A percentile compares a stretch with the other conserved stretches of the same genome.
Evolutionary conservation across 2,113 vertebrate species (phyloP).

Genomic region (Lycocorax pyrrhopterus): DNA sequence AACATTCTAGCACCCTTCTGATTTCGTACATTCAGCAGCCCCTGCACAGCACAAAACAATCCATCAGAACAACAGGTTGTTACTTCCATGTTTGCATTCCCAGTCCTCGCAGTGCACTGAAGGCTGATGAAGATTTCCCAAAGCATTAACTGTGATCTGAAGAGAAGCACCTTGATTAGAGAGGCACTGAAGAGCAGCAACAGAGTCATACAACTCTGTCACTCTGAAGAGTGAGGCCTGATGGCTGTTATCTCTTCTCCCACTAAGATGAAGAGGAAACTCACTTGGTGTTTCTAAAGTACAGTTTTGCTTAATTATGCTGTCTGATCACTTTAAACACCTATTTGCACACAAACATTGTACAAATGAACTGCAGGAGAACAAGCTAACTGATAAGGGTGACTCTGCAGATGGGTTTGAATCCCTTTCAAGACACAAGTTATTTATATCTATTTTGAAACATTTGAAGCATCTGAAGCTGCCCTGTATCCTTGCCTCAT

Average conservation of each 20-base stretch:
- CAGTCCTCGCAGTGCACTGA: not conserved
- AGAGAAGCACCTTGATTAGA: constrained; percentile 55
- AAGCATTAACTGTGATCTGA: not conserved
- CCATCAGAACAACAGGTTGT: not conserved
- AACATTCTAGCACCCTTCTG: not conserved
- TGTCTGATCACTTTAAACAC: constrained; percentile 57
- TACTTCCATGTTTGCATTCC: not conserved
- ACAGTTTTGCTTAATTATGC: constrained; percentile 61
- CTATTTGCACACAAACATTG: constrained; percentile 67
- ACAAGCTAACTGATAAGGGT: constrained; percentile 42
- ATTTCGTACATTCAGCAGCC: not conserved
- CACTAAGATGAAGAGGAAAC: constrained; percentile 40
- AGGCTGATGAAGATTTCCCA: not conserved
- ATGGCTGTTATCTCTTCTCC: constrained; percentile 34
- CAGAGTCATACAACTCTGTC: not conserved
- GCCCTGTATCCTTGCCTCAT: not conserved
- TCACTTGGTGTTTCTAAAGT: constrained; percentile 16
- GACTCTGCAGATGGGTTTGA: constrained; percentile 14
- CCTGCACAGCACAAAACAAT: not conserved
- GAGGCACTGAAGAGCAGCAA: constrained; percentile 24
- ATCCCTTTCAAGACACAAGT: constrained; percentile 39
- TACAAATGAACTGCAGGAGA: constrained; percentile 19
- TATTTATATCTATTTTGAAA: constrained; percentile 51
- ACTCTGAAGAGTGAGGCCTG: not conserved
- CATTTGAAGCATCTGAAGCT: not conserved